A percentile compares a stretch with the other conserved stretches of the same genome.
Evolutionary conservation across 2,113 vertebrate genomes (phyloP).

Genomic region (Panthera leo): DNA sequence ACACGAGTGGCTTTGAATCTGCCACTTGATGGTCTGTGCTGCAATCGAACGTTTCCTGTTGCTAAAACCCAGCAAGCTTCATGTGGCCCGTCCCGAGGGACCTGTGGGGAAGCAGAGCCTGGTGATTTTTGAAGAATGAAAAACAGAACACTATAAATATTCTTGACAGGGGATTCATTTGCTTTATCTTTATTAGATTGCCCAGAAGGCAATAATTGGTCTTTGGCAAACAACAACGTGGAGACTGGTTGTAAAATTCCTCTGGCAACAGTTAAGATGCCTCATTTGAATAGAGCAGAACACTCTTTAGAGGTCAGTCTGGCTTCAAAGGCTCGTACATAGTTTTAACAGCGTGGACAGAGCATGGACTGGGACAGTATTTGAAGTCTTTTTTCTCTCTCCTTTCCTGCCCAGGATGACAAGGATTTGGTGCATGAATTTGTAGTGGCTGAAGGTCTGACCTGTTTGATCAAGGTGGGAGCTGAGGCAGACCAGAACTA

Average conservation of each 20-base stretch:
- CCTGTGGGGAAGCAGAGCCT: background rate
- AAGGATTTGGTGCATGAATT: slow-evolving; percentile 99
- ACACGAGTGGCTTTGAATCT: background rate
- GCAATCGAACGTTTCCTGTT: background rate
- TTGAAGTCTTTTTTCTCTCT: slow-evolving; percentile 26
- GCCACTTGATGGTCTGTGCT: background rate
- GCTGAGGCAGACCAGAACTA: slow-evolving; percentile 98
- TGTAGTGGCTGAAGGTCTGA: slow-evolving; percentile 95
- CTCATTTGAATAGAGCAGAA: slow-evolving; percentile 58
- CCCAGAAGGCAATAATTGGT: slow-evolving; percentile 62
- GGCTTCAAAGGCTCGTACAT: background rate
- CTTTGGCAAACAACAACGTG: slow-evolving; percentile 47
- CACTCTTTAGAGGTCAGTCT: background rate
- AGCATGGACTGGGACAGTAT: background rate
- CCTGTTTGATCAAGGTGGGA: slow-evolving; percentile 97
- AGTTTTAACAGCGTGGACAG: background rate
- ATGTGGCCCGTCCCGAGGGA: background rate
- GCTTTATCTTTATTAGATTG: slow-evolving; percentile 66
- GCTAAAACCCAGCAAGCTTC: background rate
- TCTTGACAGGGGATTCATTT: slow-evolving; percentile 39
- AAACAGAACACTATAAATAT: slow-evolving; percentile 43
- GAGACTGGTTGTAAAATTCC: slow-evolving; percentile 64
- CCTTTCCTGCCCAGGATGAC: slow-evolving; percentile 90
- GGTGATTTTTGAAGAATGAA: slow-evolving; percentile 45
- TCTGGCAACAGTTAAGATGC: slow-evolving; percentile 60